Percentiles rank a stretch among this genome's conserved stretches.
These are phyloP conservation scores for Sebastes kiyomatsui DNA, from an alignment of 2,797 vertebrate species.

Conservation along the genomic window DNA sequence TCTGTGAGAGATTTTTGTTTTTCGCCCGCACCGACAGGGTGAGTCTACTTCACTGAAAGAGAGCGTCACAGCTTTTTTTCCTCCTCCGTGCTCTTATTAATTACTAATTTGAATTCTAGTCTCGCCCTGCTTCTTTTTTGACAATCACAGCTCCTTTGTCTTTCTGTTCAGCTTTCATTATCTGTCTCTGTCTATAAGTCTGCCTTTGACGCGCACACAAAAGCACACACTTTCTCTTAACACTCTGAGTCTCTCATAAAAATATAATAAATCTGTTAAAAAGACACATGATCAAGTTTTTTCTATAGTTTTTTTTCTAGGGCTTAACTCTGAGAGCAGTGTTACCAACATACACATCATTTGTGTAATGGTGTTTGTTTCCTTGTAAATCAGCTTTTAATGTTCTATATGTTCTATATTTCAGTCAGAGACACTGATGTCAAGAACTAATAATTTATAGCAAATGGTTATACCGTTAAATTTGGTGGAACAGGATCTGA, in stretches of 20 bases:
- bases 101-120: conserved; percentile 60
- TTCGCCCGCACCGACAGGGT: conserved; percentile 16
- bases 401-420: neutral
- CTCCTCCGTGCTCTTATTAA: conserved; percentile 35
- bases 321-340: neutral
- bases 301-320: neutral
- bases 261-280: neutral
- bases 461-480: neutral
- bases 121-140: conserved; percentile 31
- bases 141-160: conserved; percentile 52
- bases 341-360: neutral
- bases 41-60: conserved; percentile 26
- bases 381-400: conserved; percentile 6
- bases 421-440: neutral
- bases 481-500: neutral
- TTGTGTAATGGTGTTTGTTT: neutral
- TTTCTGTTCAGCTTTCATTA: conserved; percentile 30
- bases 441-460: neutral
- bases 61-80: conserved; percentile 7
- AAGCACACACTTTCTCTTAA: neutral
- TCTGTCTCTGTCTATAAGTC: conserved; percentile 25
- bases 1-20: conserved; percentile 1
- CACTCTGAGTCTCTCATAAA: neutral
- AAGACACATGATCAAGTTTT: neutral
- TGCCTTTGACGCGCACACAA: conserved; percentile 9